Evolutionary conservation across 1,140 invertebrate species (phyloP), one percentile per base, ranked within the genome.

Genomic region (Orchesella cincta): DNA sequence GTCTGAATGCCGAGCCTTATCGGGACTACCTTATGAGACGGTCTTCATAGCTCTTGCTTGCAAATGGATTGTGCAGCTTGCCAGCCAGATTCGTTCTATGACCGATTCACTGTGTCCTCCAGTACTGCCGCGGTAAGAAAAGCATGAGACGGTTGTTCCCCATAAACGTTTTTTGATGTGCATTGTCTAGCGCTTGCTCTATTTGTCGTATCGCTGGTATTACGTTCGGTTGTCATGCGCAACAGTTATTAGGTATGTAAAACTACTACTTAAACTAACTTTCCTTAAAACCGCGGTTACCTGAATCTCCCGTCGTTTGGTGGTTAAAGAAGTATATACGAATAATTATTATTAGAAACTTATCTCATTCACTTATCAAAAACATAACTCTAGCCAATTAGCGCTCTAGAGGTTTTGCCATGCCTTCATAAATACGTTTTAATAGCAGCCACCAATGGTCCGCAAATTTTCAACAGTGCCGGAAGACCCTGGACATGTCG

Each of bases 221-320:
- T 98, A 96, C 83, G 81, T 96, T 26, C 91, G 94, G 14, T 92
- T 94, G 0, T 98, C 95, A 95, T 95, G 96, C 91, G 92, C 96
- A 78, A 93, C 93, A 0, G 88, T 94, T 1, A 90, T n/a, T 96
- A 76, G 94, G 94, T 90, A 86, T 85, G 86, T 86, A 35, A 57
- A 75, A 35, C 1, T 51, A 54, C 0, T 29, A 46, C 20, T 46
- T n/a, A n/a, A 46, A 8, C n/a, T n/a, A n/a, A n/a, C n/a, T n/a
- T n/a, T n/a, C n/a, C n/a, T n/a, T 12, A 46, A 46, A 46, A n/a
- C n/a, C n/a, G n/a, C 39, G 39, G 20, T 12, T n/a, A n/a, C 8
- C 39, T 12, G 20, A 20, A 46, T 46, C 8, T 46, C 39, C n/a
- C n/a, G n/a, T n/a, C n/a, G n/a, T n/a, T n/a, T n/a, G n/a, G n/a